Evolutionary conservation across 2,113 vertebrate genomes (phyloP).

Genomic region (Etia nguti): DNA sequence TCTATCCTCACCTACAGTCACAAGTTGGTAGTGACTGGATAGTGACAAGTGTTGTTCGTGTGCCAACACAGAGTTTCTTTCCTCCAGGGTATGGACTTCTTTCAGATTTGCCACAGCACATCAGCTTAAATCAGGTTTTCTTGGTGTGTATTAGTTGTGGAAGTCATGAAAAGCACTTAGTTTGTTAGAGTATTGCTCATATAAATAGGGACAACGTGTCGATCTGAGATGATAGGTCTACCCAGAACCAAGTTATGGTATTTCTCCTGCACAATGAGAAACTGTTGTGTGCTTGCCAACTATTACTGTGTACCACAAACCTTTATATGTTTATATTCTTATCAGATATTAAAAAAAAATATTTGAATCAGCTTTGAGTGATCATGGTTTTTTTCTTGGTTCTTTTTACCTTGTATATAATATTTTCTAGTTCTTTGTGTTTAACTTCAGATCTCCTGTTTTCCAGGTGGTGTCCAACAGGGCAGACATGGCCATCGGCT

Average conservation of each 20-base stretch:
- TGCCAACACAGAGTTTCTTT: background rate
- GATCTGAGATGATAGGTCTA: background rate
- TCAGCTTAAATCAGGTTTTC: background rate
- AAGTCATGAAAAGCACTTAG: background rate
- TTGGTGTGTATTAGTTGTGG: background rate
- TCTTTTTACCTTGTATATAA: background rate
- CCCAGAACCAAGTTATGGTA: background rate
- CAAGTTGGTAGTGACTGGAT: background rate
- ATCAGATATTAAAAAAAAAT: background rate
- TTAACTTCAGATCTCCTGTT: background rate
- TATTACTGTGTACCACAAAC: background rate
- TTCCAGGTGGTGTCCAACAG: constrained; percentile 83
- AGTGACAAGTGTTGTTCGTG: background rate
- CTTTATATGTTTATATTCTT: background rate
- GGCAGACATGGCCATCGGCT: constrained; percentile 90
- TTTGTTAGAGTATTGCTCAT: background rate
- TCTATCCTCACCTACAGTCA: background rate
- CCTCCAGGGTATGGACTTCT: background rate
- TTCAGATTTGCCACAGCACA: background rate
- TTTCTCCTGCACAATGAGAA: background rate
- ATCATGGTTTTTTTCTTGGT: background rate
- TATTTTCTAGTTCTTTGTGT: background rate
- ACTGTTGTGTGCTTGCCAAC: background rate
- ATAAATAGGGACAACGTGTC: accelerated
- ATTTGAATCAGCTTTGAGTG: background rate